Percentiles rank a stretch among this genome's conserved stretches.
Evolutionary conservation across 2,797 vertebrate species (phyloP).

Genomic region (Chiroxiphia lanceolata): DNA sequence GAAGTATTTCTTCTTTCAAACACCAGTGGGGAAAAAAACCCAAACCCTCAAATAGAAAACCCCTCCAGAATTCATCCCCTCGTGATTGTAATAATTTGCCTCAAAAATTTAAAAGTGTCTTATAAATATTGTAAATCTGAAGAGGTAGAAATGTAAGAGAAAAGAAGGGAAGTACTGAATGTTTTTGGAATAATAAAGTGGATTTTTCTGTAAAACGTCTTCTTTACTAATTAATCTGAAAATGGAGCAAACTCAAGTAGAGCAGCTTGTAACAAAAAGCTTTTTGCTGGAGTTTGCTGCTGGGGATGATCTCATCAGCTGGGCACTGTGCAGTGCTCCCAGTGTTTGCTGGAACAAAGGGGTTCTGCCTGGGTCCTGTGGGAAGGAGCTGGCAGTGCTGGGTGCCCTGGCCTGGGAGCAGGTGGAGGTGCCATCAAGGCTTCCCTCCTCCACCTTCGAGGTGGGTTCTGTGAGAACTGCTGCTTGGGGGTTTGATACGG

Average conservation of each 20-base stretch:
- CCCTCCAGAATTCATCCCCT: background rate
- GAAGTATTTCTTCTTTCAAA: background rate
- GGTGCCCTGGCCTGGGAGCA: background rate
- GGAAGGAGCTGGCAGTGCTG: background rate
- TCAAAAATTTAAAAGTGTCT: background rate
- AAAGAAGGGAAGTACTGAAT: no score
- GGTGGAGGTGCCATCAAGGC: background rate
- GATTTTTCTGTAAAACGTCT: background rate
- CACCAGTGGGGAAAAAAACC: background rate
- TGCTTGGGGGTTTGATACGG: no score
- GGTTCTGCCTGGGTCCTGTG: background rate
- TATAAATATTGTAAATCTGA: background rate
- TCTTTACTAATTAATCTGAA: background rate
- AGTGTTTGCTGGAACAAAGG: slow-evolving; percentile 45
- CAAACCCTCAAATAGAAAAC: fast-evolving
- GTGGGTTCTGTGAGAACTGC: background rate
- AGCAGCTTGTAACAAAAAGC: slow-evolving; percentile 63
- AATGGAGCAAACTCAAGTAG: background rate
- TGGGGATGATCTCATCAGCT: slow-evolving; percentile 65
- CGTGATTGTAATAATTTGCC: background rate
- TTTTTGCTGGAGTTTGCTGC: slow-evolving; percentile 58
- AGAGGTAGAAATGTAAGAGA: background rate
- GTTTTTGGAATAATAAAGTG: background rate
- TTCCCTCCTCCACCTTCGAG: background rate
- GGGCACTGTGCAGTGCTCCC: slow-evolving; percentile 31